phyloP scores from a whole-genome alignment of 2,797 vertebrate genomes.

The Lagocephalus sceleratus region DNA sequence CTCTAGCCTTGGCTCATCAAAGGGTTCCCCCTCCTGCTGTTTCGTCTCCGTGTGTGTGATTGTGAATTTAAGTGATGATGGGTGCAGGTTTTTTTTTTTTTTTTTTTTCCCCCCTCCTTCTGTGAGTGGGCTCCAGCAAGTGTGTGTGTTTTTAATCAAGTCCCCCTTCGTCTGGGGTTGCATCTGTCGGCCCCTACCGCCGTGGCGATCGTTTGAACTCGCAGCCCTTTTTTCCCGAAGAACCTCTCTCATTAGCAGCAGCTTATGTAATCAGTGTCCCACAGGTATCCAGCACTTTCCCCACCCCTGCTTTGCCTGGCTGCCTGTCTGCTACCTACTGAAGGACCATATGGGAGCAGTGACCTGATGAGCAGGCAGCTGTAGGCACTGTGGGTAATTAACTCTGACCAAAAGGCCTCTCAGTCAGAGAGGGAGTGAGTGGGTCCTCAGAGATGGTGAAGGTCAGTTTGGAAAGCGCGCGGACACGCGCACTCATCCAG shows the following conservation, averaged over 20 bases:
- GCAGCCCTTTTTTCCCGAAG: conserved; percentile 60
- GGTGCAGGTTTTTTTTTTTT: conserved; percentile 34
- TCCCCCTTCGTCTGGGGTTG: conserved; percentile 64
- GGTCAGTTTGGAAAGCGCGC: conserved; percentile 62
- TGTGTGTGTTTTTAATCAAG: conserved; percentile 62
- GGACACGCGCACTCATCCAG: conserved; percentile 11
- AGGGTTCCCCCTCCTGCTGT: conserved; percentile 59
- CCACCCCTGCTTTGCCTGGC: conserved; percentile 40
- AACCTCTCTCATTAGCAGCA: conserved; percentile 75
- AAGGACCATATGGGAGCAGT: conserved; percentile 65
- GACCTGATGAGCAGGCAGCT: conserved; percentile 72
- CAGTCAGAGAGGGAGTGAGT: conserved; percentile 58
- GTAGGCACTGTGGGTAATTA: conserved; percentile 71
- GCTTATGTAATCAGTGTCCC: conserved; percentile 79
- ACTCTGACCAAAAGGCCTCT: conserved; percentile 66
- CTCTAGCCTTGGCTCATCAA: conserved; percentile 72
- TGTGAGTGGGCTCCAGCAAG: conserved; percentile 32
- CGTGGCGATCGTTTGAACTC: conserved; percentile 76
- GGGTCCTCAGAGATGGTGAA: conserved; percentile 66
- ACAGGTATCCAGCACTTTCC: conserved; percentile 70
- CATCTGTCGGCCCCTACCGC: conserved; percentile 74
- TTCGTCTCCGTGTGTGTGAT: conserved; percentile 34
- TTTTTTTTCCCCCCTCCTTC: too few relatives aligned
- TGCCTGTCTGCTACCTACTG: conserved; percentile 47
- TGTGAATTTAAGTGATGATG: conserved; percentile 37